Percentiles rank a stretch among this genome's conserved stretches.
These are phyloP conservation scores for Pangasius krempfi DNA, from an alignment of 2,797 vertebrate genomes.

Conservation along the genomic window DNA sequence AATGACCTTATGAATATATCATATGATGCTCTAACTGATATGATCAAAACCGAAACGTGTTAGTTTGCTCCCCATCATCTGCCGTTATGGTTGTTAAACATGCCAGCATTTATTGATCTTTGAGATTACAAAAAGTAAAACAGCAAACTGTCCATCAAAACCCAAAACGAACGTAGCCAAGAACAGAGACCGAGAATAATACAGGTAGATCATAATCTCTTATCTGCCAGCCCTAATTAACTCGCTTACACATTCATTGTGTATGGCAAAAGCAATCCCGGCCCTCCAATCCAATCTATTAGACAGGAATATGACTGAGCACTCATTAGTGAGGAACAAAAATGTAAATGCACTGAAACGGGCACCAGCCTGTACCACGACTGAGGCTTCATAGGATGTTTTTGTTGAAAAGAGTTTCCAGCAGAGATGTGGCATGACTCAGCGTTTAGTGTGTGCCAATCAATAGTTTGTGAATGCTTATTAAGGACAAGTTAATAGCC, in stretches of 20 bases:
- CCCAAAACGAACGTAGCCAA: background rate
- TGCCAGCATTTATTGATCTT: background rate
- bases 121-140: background rate
- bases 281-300: conserved; percentile 39
- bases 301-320: conserved; percentile 26
- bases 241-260: conserved; percentile 10
- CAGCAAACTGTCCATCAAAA: background rate
- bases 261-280: conserved; percentile 14
- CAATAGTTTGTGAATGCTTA: conserved; percentile 36
- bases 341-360: background rate
- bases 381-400: conserved; percentile 15
- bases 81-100: background rate
- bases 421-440: conserved; percentile 21
- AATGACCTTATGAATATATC: background rate
- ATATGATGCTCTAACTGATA: background rate
- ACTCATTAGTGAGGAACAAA: conserved; percentile 13
- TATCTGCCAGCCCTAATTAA: conserved; percentile 35
- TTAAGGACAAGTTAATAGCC: conserved; percentile 45
- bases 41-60: background rate
- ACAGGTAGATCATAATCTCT: conserved; percentile 21
- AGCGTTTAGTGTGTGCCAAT: conserved; percentile 21
- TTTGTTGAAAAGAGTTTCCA: conserved; percentile 18
- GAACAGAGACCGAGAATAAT: background rate
- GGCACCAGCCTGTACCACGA: background rate
- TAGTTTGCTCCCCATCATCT: background rate